Evolutionary conservation across 53 echinoderm and acorn worm species (phyloP).

Genomic region (Henricia sp.): DNA sequence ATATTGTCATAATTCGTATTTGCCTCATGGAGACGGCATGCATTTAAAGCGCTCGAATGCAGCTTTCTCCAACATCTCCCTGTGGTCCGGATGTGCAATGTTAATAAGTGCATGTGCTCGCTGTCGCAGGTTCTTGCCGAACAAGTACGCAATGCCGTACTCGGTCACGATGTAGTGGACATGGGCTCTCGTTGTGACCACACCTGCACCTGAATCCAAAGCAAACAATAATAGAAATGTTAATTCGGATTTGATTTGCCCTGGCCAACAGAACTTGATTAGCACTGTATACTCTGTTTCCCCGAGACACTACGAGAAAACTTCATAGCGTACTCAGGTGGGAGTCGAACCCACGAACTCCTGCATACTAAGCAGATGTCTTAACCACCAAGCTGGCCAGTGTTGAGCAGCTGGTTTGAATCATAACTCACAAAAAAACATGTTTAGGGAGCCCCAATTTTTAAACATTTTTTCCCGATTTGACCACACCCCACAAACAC

Average conservation of each 20-base stretch:
- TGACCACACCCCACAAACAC: too few relatives aligned
- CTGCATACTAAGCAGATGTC: too few relatives aligned
- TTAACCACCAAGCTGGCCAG: too few relatives aligned
- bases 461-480: too few relatives aligned
- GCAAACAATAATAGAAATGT: not conserved
- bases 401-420: too few relatives aligned
- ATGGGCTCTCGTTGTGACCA: conserved; percentile 46
- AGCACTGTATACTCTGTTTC: not conserved
- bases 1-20: too few relatives aligned
- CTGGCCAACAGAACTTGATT: not conserved
- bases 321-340: too few relatives aligned
- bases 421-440: not conserved
- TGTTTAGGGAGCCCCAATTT: too few relatives aligned
- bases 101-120: conserved; percentile 45
- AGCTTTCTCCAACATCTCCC: conserved; percentile 42
- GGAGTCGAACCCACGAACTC: too few relatives aligned
- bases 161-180: conserved; percentile 54
- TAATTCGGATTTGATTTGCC: too few relatives aligned
- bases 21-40: conserved; percentile 39
- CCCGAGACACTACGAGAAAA: not conserved
- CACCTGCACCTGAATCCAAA: conserved; percentile 37
- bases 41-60: conserved; percentile 43
- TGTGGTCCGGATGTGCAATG: conserved; percentile 49
- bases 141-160: conserved; percentile 50
- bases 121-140: conserved; percentile 50